Percentiles rank a stretch among this genome's conserved stretches.
Evolutionary conservation across 2,797 vertebrate genomes (phyloP).

Genomic region (Myotis pilosus): DNA sequence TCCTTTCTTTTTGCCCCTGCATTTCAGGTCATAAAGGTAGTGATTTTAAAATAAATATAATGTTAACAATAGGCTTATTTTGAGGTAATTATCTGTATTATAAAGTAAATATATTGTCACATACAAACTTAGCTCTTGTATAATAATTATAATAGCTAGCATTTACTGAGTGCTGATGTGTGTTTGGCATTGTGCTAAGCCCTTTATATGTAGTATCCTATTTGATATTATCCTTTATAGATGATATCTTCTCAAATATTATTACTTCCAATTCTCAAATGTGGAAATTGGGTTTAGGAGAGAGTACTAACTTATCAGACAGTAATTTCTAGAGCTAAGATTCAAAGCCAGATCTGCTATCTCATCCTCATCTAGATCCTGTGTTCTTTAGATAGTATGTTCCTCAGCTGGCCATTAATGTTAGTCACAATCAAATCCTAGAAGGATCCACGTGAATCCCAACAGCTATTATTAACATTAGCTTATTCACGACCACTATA

Average conservation of each 20-base stretch:
- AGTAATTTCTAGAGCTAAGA: background rate
- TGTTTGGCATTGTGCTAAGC: conserved; percentile 4
- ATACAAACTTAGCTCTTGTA: background rate
- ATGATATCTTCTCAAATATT: conserved; percentile 36
- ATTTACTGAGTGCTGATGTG: background rate
- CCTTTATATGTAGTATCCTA: background rate
- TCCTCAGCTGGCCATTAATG: background rate
- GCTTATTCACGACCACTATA: background rate
- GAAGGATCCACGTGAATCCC: background rate
- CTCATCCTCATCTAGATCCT: background rate
- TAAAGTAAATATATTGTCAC: background rate
- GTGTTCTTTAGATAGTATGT: background rate
- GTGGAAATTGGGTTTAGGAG: conserved; percentile 12
- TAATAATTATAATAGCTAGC: background rate
- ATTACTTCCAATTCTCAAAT: conserved; percentile 33
- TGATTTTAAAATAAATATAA: conserved; percentile 55
- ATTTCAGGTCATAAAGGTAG: conserved; percentile 17
- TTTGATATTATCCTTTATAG: conserved; percentile 24
- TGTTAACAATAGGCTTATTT: background rate
- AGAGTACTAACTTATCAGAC: background rate
- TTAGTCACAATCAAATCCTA: background rate
- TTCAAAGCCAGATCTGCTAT: background rate
- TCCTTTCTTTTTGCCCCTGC: background rate
- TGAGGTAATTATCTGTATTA: conserved; percentile 1
- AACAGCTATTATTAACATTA: background rate